Evolutionary conservation across 2,888 invertebrate genomes (phyloP).

Genomic region (Macaria liturata): DNA sequence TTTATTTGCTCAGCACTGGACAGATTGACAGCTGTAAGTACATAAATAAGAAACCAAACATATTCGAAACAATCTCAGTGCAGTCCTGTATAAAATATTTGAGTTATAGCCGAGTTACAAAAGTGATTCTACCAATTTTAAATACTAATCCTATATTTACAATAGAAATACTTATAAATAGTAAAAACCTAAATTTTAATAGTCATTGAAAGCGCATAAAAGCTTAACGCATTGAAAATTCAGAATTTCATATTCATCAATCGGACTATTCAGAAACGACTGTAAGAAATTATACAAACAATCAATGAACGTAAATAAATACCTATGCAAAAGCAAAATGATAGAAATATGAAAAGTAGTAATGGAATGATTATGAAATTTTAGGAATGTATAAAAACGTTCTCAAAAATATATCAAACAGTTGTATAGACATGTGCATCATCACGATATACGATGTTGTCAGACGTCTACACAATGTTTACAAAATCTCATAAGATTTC

Average conservation of each 20-base stretch:
- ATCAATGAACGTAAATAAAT: constrained; percentile 17
- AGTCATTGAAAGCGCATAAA: constrained; percentile 64
- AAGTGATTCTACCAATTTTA: constrained; percentile 75
- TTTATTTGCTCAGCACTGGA: constrained; percentile 68
- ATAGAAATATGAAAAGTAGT: constrained; percentile 27
- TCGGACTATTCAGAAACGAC: constrained; percentile 2
- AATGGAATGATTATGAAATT: constrained; percentile 2
- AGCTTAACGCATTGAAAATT: constrained; percentile 50
- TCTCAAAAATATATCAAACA: constrained; percentile 43
- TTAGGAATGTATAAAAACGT: constrained; percentile 26
- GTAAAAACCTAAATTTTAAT: constrained; percentile 64
- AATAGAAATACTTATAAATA: constrained; percentile 69
- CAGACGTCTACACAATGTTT: constrained; percentile 78
- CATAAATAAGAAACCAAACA: constrained; percentile 52
- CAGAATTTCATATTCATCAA: constrained; percentile 22
- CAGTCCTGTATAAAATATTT: constrained; percentile 50
- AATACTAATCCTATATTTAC: constrained; percentile 80
- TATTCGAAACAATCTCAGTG: constrained; percentile 43
- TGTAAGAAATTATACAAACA: constrained; percentile 6
- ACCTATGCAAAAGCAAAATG: constrained; percentile 20
- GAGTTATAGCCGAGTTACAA: constrained; percentile 52
- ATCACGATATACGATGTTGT: constrained; percentile 74
- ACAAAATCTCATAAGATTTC: constrained; percentile 23
- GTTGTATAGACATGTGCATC: constrained; percentile 80
- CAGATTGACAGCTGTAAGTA: constrained; percentile 46